phyloP scores from a whole-genome alignment of 2,888 invertebrate genomes.

The Onchidella celtica region DNA sequence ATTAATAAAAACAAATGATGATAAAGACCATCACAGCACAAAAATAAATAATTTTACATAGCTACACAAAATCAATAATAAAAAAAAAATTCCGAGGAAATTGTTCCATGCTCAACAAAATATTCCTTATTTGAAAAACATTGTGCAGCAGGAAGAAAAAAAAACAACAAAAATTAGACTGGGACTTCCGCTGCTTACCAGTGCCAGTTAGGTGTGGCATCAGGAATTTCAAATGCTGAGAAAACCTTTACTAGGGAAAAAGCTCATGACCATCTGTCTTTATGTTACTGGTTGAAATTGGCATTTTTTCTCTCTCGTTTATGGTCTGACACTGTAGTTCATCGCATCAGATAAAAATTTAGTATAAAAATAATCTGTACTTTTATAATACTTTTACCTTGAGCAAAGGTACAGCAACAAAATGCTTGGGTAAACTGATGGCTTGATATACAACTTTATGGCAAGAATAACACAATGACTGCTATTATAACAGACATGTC shows the following conservation, averaged over 20 bases:
- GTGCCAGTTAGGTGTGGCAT: no score
- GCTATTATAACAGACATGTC: no score
- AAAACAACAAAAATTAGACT: no score
- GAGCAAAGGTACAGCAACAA: background rate
- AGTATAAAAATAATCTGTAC: background rate
- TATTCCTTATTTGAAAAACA: no score
- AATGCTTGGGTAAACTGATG: background rate
- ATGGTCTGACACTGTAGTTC: no score
- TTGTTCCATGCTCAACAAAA: slow-evolving; percentile 11
- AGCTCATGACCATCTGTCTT: no score
- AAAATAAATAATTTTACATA: background rate
- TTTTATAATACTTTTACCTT: background rate
- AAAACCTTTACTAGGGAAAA: no score
- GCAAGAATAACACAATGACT: background rate
- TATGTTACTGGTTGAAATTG: background rate
- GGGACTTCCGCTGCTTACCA: no score
- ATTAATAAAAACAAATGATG: no score
- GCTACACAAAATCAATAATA: background rate
- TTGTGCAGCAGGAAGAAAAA: no score
- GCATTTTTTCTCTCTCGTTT: no score
- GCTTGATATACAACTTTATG: background rate
- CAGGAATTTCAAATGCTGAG: no score
- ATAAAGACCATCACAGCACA: background rate
- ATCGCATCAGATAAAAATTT: background rate
- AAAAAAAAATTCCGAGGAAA: background rate